Evolutionary conservation across 2,888 invertebrate species (phyloP).

Genomic region (Drosophila crucigera): DNA sequence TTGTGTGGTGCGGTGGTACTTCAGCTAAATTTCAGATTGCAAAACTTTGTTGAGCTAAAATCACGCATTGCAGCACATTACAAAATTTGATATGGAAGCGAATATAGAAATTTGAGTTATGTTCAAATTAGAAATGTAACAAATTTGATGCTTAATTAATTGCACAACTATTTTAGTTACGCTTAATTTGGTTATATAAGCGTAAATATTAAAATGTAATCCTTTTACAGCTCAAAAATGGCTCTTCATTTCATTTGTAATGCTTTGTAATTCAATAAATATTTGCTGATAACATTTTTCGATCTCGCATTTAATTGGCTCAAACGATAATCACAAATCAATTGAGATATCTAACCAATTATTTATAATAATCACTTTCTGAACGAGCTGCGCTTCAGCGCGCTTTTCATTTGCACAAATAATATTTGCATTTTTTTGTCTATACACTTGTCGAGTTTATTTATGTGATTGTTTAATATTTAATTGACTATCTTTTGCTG

Average conservation of each 20-base stretch:
- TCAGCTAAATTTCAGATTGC: not conserved
- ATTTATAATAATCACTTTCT: conserved; percentile 30
- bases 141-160: not conserved
- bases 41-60: not conserved
- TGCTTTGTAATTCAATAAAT: not conserved
- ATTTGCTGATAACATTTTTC: not conserved
- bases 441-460: not conserved
- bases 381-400: conserved; percentile 6
- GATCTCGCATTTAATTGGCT: conserved; percentile 34
- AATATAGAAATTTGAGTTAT: not conserved
- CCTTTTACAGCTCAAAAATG: not conserved
- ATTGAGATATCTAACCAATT: conserved; percentile 19
- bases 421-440: not conserved
- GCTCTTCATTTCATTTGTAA: not conserved
- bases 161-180: not conserved
- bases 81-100: not conserved
- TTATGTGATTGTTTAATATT: conserved; percentile 40
- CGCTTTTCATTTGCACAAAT: conserved; percentile 1
- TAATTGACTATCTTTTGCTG: conserved; percentile 37
- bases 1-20: not conserved
- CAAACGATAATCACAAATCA: conserved; percentile 26
- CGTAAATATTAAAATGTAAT: not conserved
- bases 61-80: not conserved
- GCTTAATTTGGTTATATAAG: not conserved
- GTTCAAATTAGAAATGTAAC: not conserved